Base-by-base conservation (phyloP, 2,113 vertebrate species). In the Mus musculus region DNA sequence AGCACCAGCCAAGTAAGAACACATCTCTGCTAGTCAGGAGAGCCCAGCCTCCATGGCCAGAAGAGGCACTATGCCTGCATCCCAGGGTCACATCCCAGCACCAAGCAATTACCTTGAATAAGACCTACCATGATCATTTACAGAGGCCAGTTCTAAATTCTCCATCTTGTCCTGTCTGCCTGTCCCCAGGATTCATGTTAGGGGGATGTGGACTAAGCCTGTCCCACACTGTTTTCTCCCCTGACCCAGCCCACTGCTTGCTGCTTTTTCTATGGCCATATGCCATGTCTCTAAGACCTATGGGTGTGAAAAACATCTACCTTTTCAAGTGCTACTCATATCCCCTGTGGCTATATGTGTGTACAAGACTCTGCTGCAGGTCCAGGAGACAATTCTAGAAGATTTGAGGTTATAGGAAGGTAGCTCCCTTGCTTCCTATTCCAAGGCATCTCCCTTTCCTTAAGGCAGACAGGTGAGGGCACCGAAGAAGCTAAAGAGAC, bases 401-500 rank as follows among this genome's bases (percentile, higher is more conserved):
- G 67, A 1, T 24, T 5, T 24, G 4, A 42, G 63, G 39, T 12
- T 33, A 5, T 19, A 49, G 8, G 16, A 4, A 16, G 11, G 22
- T 20, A n/a, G 36, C 39, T 24, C 24, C n/a, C 69, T 56, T 33
- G 30, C 5, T 17, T 2, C 39, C 12, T 9, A 7, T 39, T 26
- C 12, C 1, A 1, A 3, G 52, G 5, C 8, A 1, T 46, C 5
- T 1, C 10, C 28, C 42, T 10, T 1, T 56, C 52, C 5, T 0
- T 19, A 7, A 19, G 49, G 10, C n/a, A 1, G 26, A 30, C 0
- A 36, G 26, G 13, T 0, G 10, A 56, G 54, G 33, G 20, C 42
- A 14, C 14, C 19, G 0, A 1, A 3, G 13, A 65, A 28, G 26
- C 4, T 39, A 17, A 42, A 13, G 28, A 1, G 54, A 13, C 26